phyloP scores from a whole-genome alignment of 2,888 invertebrate genomes.

The Pterobdella sp. region DNA sequence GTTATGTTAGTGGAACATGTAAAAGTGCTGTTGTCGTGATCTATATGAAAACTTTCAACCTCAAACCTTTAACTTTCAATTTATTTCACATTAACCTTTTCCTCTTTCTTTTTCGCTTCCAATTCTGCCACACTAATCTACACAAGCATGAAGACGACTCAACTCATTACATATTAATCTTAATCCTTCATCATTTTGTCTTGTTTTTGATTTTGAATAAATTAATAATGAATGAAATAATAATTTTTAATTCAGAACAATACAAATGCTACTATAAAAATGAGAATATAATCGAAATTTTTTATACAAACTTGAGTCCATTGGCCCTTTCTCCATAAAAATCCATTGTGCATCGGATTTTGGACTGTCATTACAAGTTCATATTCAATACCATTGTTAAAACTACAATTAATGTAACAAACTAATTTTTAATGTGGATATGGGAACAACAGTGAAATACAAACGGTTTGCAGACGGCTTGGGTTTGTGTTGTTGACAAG shows the following conservation, averaged over 20 bases:
- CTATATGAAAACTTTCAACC: not conserved
- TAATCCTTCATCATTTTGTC: not conserved
- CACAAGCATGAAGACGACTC: not conserved
- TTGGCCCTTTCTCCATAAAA: no score
- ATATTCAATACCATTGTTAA: no score
- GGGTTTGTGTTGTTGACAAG: not conserved
- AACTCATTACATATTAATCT: not conserved
- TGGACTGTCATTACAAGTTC: no score
- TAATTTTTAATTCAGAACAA: not conserved
- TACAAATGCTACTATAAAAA: not conserved
- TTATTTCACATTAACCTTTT: not conserved
- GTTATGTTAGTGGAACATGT: no score
- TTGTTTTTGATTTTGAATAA: not conserved
- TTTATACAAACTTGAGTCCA: no score
- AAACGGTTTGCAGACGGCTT: not conserved
- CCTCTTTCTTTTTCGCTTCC: not conserved
- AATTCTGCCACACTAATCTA: not conserved
- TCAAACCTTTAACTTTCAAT: no score
- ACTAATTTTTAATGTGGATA: no score
- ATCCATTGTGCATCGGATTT: no score
- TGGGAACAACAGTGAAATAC: not conserved
- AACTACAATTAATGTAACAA: no score
- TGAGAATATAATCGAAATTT: not conserved
- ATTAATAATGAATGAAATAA: not conserved
- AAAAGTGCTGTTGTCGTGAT: not conserved